Evolutionary conservation across 1,140 invertebrate genomes (phyloP), one percentile per base, ranked within the genome.

Genomic region (Nebria ingens): DNA sequence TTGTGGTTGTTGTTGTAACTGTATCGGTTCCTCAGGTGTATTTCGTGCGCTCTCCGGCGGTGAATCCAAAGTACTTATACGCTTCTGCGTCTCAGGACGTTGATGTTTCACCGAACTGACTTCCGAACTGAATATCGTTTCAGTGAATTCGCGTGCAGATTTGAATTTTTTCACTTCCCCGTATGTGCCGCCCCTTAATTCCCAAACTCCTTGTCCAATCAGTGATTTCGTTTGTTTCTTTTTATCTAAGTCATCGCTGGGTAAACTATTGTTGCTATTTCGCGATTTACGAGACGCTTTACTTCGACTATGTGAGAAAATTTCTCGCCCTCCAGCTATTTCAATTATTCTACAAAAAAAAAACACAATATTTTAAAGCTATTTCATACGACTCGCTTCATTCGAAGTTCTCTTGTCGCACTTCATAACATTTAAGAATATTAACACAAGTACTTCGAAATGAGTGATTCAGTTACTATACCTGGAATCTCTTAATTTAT

Each of bases 281-380:
- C 83, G 75, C 59, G 83, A 76, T 69, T 87, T 88, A 61, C 86
- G 76, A 52, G 82, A 79, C 50, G 86, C 84, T 75, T 89, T 87
- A 64, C 82, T 86, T 63, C 87, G 73, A 68, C 86, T 90, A 67
- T 89, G 86, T 25, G 87, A 90, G 70, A 87, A 91, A 49, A 92
- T 78, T 73, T 92, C 88, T 53, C 88, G 76, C 53, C 89, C 89
- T 60, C 89, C 89, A 40, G 88, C 89, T 69, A 91, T 90, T 78
- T 91, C 88, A 71, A 90, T 89, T 69, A 90, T 89, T 71, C 88
- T 88, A 71, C 68, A 79, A 68, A 54, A 52, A 34, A 34, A 6
- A 34, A 34, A 34, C n/a, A 34, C 25, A 34, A 6, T 9, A 9
- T n/a, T n/a, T n/a, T n/a, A n/a, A n/a, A n/a, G 6, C 25, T 34